phyloP scores from a whole-genome alignment of 92 coral and sea anemone genomes.

The Galaxea fascicularis region DNA sequence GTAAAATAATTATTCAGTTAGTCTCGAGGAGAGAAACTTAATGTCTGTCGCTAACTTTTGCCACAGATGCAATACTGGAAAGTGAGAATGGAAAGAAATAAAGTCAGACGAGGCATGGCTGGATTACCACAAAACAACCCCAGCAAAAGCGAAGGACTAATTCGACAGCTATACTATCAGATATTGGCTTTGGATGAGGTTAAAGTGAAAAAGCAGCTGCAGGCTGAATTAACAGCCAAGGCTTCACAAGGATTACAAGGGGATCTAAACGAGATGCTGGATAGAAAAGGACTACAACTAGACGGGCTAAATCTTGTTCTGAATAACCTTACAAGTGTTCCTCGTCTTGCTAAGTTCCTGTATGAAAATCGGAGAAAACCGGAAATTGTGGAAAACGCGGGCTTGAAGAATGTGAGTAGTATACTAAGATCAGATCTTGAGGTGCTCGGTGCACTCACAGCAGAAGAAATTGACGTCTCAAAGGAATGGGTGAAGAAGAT shows the following conservation, averaged over 20 bases:
- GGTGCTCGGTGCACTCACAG: slow-evolving; percentile 41
- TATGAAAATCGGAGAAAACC: background rate
- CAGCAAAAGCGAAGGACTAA: background rate
- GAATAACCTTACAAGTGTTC: slow-evolving; percentile 29
- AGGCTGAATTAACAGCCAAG: background rate
- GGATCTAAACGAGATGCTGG: slow-evolving; percentile 35
- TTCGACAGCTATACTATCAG: background rate
- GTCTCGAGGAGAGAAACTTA: background rate
- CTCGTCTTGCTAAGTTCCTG: slow-evolving; percentile 41
- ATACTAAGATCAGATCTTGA: slow-evolving; percentile 49
- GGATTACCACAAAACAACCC: background rate
- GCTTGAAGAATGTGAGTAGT: slow-evolving; percentile 28
- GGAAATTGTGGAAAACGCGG: slow-evolving; percentile 1
- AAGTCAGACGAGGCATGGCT: background rate
- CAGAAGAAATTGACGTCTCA: slow-evolving; percentile 34
- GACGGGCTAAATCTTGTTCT: slow-evolving; percentile 51
- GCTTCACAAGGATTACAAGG: slow-evolving; percentile 24
- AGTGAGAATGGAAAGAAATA: background rate
- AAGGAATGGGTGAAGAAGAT: slow-evolving; percentile 50
- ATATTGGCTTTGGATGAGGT: background rate
- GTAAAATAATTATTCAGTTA: no score
- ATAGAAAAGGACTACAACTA: slow-evolving; percentile 39
- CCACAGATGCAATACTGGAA: background rate
- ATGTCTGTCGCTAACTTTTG: background rate
- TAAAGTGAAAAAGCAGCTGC: background rate